Percentiles rank a stretch among this genome's conserved stretches.
phyloP scores from a whole-genome alignment of 64 coral and sea anemone species.

The Stichodactyla helianthus region DNA sequence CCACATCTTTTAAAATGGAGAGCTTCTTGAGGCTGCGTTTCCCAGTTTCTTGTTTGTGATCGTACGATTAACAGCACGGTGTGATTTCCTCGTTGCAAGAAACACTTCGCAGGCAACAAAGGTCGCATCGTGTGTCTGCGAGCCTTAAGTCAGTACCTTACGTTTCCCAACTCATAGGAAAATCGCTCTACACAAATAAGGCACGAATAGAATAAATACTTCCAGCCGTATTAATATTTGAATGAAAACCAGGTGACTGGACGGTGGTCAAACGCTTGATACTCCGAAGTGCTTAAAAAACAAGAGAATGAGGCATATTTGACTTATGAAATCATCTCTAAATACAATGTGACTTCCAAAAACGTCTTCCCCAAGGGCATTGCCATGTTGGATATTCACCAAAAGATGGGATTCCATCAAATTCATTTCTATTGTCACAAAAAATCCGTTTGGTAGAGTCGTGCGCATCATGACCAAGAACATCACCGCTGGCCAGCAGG shows the following conservation, averaged over 20 bases:
- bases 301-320: background rate
- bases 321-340: background rate
- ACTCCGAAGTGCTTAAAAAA: background rate
- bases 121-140: too few species aligned
- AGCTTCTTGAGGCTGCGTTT: too few species aligned
- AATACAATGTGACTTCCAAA: background rate
- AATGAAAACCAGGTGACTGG: background rate
- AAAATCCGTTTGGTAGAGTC: background rate
- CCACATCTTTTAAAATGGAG: too few species aligned
- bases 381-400: background rate
- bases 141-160: too few species aligned
- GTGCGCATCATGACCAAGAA: slow-evolving; percentile 2
- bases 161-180: too few species aligned
- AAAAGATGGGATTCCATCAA: slow-evolving; percentile 11
- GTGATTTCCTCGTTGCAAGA: too few species aligned
- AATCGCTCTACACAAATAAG: too few species aligned
- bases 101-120: too few species aligned
- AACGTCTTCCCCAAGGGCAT: background rate
- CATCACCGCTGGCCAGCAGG: background rate
- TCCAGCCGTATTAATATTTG: too few species aligned
- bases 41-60: too few species aligned
- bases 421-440: background rate
- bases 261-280: background rate
- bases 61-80: too few species aligned
- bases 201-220: too few species aligned